Conservation (phyloP, 2,888 invertebrate genomes). For the Drosophila pseudotakahashii region DNA sequence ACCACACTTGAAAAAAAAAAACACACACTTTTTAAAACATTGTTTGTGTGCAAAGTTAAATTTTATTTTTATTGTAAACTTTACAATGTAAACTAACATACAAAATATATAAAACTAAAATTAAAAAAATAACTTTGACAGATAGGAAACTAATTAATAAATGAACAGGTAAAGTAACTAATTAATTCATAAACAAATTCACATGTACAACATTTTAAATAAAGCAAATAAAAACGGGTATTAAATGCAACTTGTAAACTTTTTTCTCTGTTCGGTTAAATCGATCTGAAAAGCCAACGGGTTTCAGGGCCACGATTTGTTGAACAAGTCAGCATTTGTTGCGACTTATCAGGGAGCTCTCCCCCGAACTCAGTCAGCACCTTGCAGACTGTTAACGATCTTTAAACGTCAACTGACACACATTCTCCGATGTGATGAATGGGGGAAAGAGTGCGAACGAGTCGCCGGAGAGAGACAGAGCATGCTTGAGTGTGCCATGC, state of each 20-base stretch:
- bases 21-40: neutral
- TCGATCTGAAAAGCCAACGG: constrained; percentile 8
- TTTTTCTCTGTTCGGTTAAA: neutral
- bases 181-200: too few species aligned
- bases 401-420: constrained; percentile 73
- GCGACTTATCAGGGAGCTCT: constrained; percentile 23
- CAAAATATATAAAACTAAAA: too few species aligned
- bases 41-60: too few species aligned
- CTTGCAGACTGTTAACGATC: constrained; percentile 69
- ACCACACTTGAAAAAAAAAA: neutral
- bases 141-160: too few species aligned
- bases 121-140: too few species aligned
- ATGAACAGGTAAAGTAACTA: too few species aligned
- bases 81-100: too few species aligned
- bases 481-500: constrained; percentile 21
- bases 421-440: constrained; percentile 37
- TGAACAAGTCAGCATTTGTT: constrained; percentile 39
- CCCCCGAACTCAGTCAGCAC: constrained; percentile 33
- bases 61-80: too few species aligned
- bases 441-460: constrained; percentile 7
- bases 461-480: constrained; percentile 25
- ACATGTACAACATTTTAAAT: too few species aligned
- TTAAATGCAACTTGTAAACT: neutral
- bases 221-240: too few species aligned
- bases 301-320: constrained; percentile 26